Evolutionary conservation across 1,140 invertebrate genomes (phyloP).

Genomic region (Myzus persicae): DNA sequence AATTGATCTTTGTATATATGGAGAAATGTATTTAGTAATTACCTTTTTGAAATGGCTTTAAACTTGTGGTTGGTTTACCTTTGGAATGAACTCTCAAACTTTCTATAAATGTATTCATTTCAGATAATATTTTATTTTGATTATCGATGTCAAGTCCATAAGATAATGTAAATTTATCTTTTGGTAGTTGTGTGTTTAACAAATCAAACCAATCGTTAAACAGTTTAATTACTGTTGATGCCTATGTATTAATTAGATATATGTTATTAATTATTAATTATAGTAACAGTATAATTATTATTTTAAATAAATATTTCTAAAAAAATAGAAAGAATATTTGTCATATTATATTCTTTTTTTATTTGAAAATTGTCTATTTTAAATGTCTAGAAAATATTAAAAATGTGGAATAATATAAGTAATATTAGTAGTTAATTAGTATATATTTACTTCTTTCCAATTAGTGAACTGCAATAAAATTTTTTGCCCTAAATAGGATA

Average conservation of each 20-base stretch:
- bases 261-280: not conserved
- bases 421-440: not conserved
- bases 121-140: not conserved
- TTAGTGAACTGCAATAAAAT: not conserved
- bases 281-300: not conserved
- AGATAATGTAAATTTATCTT: not conserved
- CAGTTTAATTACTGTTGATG: not conserved
- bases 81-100: not conserved
- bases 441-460: slow-evolving; percentile 23
- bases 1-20: not conserved
- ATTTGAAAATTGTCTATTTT: not conserved
- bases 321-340: not conserved
- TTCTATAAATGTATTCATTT: not conserved
- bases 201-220: slow-evolving; percentile 8
- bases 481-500: not conserved
- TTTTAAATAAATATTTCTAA: not conserved
- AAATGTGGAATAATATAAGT: no score
- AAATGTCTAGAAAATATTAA: not conserved
- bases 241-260: not conserved
- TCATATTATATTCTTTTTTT: no score
- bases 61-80: slow-evolving; percentile 2
- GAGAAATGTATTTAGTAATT: not conserved
- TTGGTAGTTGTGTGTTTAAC: not conserved
- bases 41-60: slow-evolving; percentile 29
- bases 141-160: not conserved